Evolutionary conservation across 2,797 vertebrate species (phyloP), one percentile per base, ranked within the genome.

Genomic region (Borostomias antarcticus): DNA sequence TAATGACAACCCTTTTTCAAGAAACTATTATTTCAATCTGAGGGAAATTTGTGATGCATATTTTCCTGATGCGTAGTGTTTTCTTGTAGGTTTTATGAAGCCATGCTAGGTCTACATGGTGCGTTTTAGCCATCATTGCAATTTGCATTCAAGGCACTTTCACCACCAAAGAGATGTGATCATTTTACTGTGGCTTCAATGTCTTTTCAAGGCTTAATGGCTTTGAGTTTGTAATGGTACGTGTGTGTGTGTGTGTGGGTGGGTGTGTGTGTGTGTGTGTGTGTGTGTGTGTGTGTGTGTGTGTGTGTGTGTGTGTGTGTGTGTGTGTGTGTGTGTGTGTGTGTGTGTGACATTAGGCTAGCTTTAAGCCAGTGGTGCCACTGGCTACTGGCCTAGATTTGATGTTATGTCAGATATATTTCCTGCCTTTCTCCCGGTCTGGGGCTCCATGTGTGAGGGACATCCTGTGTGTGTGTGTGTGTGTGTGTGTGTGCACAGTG

Each of bases 1-100:
- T 37, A 51, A 58, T 58, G 64, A 58, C 35, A 25, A 66, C 40
- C 53, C 9, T 58, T 13, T 35, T 33, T 35, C 32, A 21, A 4
- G n/a, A 19, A 23, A 25, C 13, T 28, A 4, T 26, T 10, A 28
- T 52, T 23, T 1, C 50, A 52, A n/a, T 23, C 21, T 17, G 56
- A 58, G 23, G 32, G 23, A n/a, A 58, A 35, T 10, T 15, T 58
- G 11, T 35, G 8, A 17, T 5, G 21, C 56, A 35, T 37, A 2
- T 58, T 21, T 25, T 7, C 21, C 11, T 57, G 54, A 33, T 33
- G 8, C 33, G 4, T 21, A 33, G 21, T 5, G 17, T 19, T 19
- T 58, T 5, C 9, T 21, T 35, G 6, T 8, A 28, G 50, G 50
- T 13, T 28, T 52, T 58, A 23, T 33, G 15, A 23, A 11, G 32